These are phyloP conservation scores for Oopsacas minuta DNA, from an alignment of 37 sponge, comb jelly and placozoan genomes.

Conservation along the genomic window DNA sequence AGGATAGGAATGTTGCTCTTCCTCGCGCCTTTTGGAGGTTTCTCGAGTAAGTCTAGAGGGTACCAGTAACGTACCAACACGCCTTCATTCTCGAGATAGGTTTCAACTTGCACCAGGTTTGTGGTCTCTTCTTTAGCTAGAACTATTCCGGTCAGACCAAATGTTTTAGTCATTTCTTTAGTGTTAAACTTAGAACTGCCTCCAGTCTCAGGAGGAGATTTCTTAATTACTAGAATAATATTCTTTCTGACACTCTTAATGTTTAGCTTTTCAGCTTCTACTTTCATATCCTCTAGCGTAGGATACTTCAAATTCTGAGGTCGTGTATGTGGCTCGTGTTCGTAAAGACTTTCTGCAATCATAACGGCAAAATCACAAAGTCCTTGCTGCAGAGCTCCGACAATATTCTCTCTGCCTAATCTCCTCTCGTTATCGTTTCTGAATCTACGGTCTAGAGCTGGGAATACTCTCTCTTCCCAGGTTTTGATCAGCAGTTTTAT, in stretches of 20 bases:
- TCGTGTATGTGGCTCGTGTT: constrained; percentile 66
- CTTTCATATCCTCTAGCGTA: constrained; percentile 84
- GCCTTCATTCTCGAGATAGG: constrained; percentile 83
- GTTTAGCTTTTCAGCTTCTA: constrained; percentile 70
- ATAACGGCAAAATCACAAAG: constrained; percentile 84
- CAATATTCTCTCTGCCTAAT: constrained; percentile 83
- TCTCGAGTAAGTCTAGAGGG: constrained; percentile 66
- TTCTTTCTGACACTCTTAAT: constrained; percentile 33
- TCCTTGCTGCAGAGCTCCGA: constrained; percentile 81
- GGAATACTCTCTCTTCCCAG: constrained; percentile 95
- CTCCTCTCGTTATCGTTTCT: constrained; percentile 86
- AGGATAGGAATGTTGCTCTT: constrained; percentile 24
- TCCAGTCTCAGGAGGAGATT: not conserved
- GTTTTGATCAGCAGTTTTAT: constrained; percentile 82
- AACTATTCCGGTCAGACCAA: constrained; percentile 70
- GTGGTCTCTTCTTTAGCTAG: constrained; percentile 27
- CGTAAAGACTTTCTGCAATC: constrained; percentile 94
- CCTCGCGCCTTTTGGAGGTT: constrained; percentile 66
- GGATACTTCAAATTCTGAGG: constrained; percentile 79
- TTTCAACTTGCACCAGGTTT: constrained; percentile 83
- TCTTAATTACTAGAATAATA: not conserved
- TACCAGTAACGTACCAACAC: constrained; percentile 89
- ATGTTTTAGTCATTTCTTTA: constrained; percentile 69
- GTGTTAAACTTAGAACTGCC: not conserved
- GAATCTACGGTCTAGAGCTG: constrained; percentile 75